Evolutionary conservation across 2,888 invertebrate species (phyloP).

Genomic region (Cephus spinipes): DNA sequence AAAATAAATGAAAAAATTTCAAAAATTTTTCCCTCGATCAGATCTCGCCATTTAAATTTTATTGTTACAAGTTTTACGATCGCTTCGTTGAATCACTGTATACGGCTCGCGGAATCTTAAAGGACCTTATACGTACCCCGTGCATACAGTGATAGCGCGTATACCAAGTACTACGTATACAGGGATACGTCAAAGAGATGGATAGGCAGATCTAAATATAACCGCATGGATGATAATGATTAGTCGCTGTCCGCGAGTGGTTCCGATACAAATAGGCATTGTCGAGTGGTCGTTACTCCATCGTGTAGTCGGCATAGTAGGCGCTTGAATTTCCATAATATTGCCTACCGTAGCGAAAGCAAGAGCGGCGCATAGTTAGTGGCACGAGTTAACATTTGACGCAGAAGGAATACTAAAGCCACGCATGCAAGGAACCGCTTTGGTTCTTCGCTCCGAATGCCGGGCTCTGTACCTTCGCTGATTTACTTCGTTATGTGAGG

Average conservation of each 20-base stretch:
- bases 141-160: background rate
- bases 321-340: constrained; percentile 49
- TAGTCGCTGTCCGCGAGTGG: constrained; percentile 40
- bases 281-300: constrained; percentile 38
- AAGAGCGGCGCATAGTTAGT: constrained; percentile 54
- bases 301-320: constrained; percentile 13
- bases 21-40: background rate
- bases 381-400: constrained; percentile 60
- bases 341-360: constrained; percentile 30
- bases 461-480: constrained; percentile 22
- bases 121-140: background rate
- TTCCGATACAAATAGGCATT: constrained; percentile 49
- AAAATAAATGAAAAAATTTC: background rate
- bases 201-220: constrained; percentile 33
- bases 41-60: background rate
- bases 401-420: constrained; percentile 59
- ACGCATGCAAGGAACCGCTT: constrained; percentile 19
- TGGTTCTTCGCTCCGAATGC: background rate
- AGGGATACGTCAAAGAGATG: background rate
- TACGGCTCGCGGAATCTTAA: background rate
- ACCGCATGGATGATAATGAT: constrained; percentile 41
- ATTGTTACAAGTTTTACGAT: background rate
- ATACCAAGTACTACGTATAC: background rate
- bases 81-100: background rate
- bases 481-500: constrained; percentile 50